Evolutionary conservation across 1,140 invertebrate species (phyloP).

Genomic region (Drosophila equinoxialis): DNA sequence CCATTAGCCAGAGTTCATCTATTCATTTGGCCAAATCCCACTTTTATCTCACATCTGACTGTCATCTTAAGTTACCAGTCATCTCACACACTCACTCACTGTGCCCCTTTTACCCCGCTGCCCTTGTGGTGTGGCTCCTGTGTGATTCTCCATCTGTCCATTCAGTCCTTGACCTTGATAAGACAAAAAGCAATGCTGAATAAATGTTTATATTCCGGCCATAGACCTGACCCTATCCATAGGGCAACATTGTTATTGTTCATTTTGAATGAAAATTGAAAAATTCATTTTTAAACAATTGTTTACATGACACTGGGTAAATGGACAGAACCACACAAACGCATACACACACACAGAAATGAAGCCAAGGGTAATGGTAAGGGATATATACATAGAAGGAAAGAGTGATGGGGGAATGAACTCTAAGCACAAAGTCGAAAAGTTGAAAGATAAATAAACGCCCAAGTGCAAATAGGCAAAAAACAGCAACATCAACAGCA

Average conservation of each 20-base stretch:
- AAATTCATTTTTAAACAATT: slow-evolving; percentile 78
- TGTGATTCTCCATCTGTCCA: no score
- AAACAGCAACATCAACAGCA: slow-evolving; percentile 34
- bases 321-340: not conserved
- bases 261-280: slow-evolving; percentile 68
- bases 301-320: slow-evolving; percentile 50
- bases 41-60: slow-evolving; percentile 5
- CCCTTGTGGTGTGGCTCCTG: no score
- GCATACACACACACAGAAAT: not conserved
- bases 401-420: slow-evolving; percentile 38
- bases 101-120: no score
- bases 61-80: slow-evolving; percentile 13
- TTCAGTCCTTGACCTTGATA: slow-evolving; percentile 49
- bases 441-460: slow-evolving; percentile 77
- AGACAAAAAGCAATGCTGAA: slow-evolving; percentile 7
- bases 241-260: slow-evolving; percentile 37
- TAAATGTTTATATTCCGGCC: slow-evolving; percentile 17
- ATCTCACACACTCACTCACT: slow-evolving; percentile 2
- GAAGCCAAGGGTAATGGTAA: no score
- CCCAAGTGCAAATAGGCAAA: slow-evolving; percentile 67
- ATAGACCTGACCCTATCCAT: slow-evolving; percentile 20
- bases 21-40: slow-evolving; percentile 6
- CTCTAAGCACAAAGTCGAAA: slow-evolving; percentile 71
- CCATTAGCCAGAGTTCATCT: not conserved
- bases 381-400: not conserved